phyloP scores from a whole-genome alignment of 2,888 invertebrate genomes.

The Plutella xylostella region DNA sequence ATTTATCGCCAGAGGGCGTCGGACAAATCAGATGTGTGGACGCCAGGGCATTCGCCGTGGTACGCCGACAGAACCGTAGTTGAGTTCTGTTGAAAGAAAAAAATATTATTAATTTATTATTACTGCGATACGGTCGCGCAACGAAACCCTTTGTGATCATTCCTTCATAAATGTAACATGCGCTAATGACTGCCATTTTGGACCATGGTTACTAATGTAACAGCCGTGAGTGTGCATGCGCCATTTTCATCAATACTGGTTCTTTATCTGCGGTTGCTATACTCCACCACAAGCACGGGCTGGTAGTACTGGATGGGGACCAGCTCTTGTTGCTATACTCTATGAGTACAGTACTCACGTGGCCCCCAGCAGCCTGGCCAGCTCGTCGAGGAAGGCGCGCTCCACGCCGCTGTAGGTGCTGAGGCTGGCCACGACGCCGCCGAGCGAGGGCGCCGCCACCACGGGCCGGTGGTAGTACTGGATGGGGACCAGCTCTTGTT shows the following conservation, averaged over 20 bases:
- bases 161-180: too few species aligned
- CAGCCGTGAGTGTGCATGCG: too few species aligned
- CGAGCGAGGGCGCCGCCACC: constrained; percentile 64
- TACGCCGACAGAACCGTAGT: constrained; percentile 53
- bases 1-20: constrained; percentile 81
- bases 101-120: too few species aligned
- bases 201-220: too few species aligned
- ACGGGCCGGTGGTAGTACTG: constrained; percentile 81
- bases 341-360: constrained; percentile 50
- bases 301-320: constrained; percentile 77
- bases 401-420: constrained; percentile 82
- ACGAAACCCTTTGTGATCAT: too few species aligned
- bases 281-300: constrained; percentile 68
- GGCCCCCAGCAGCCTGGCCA: constrained; percentile 81
- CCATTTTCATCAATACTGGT: too few species aligned
- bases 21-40: constrained; percentile 88
- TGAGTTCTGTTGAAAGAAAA: constrained; percentile 50
- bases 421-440: constrained; percentile 80
- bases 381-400: constrained; percentile 76
- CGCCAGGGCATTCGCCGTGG: constrained; percentile 60
- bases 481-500: constrained; percentile 68
- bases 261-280: too few species aligned
- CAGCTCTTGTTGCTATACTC: constrained; percentile 65
- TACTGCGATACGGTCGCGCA: too few species aligned
- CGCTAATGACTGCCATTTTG: too few species aligned